Base-by-base conservation (phyloP, 2,888 invertebrate genomes). In the Aquatica leii region DNA sequence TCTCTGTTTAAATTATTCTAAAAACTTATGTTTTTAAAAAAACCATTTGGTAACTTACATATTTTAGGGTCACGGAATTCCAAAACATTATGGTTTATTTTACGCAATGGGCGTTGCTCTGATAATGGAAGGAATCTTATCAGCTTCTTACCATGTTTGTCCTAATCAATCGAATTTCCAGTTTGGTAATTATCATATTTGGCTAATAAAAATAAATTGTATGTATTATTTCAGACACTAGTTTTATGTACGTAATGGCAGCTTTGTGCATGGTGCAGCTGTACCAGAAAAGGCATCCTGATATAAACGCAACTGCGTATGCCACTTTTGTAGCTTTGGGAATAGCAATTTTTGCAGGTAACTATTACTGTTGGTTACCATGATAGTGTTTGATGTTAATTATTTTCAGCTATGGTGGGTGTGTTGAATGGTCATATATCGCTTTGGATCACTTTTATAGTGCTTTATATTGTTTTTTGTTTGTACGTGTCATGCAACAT, bases 171-270 rank as follows among this genome's bases (percentile, higher is more conserved):
- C 91, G 74, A 95, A 95, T 82, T 95, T 94, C 80, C 95, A 95
- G 78, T 95, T 95, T 80, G 95, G 94, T 95, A 78, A 81, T 86
- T 21, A n/a, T n/a, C n/a, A n/a, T n/a, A n/a, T n/a, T n/a, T n/a
- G n/a, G n/a, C n/a, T n/a, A n/a, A n/a, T n/a, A n/a, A 48, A 15
- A 20, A 5, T 35, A 11, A 8, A 15, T 43, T 20, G 21, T 21
- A 18, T 20, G 12, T 14, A 17, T n/a, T 14, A 4, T 50, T 24
- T 14, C 84, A 95, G 95, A 95, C 78, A 94, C 95, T 0, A 92
- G 95, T 70, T 95, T 95, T 80, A 96, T 95, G 95, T 96, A 95
- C 80, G 90, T 95, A 71, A 94, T 94, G 76, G 90, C 94, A 0
- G 91, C 93, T 56, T 81, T 96, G 57, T 90, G 90, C 71, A 93